Base-by-base conservation (phyloP, 2,113 vertebrate species). In the Corythornis cristatus region DNA sequence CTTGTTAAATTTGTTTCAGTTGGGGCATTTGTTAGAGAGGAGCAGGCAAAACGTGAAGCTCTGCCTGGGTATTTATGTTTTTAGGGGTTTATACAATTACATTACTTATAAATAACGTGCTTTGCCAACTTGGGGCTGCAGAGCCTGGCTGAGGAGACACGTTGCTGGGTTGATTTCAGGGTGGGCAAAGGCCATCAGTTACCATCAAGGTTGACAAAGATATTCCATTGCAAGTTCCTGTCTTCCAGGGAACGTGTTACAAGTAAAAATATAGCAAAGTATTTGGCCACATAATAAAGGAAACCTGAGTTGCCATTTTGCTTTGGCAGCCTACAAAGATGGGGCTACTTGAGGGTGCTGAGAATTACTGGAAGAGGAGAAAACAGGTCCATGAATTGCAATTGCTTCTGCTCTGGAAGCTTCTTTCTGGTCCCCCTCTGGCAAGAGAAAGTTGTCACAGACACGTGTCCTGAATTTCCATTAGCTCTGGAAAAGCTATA, bases 1-100 rank as follows among this genome's bases (percentile, higher is more conserved):
- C 94, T 81, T 83, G 87, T 95, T 95, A 91, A 95, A 95, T 96
- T 95, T 95, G 65, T 91, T 94, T 95, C 91, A 89, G 87, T 96
- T 96, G 93, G 91, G 83, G 76, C 95, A 83, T 93, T 93, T 88
- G 86, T 72, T 91, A 83, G 72, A 78, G 68, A 81, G 79, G 71
- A 93, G 70, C 68, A 73, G 81, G 93, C 82, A 88, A 80, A 91
- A 93, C 53, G 83, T 61, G 79, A 90, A 45, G 83, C 66, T 86
- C 66, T 83, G 87, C 78, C 88, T 94, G 86, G 74, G 72, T 86
- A 90, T 96, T 95, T 93, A 80, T 91, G 37, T 81, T 91, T 77
- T 60, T 56, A 64, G 60, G 40, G 57, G 40, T 53, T 83, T 93
- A 81, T 88, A 86, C 61, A 65, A 29, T 91, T 71, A 31, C 58